Evolutionary conservation across 1,140 invertebrate species (phyloP), one percentile per base, ranked within the genome.

Genomic region (Lepidurus arcticus): DNA sequence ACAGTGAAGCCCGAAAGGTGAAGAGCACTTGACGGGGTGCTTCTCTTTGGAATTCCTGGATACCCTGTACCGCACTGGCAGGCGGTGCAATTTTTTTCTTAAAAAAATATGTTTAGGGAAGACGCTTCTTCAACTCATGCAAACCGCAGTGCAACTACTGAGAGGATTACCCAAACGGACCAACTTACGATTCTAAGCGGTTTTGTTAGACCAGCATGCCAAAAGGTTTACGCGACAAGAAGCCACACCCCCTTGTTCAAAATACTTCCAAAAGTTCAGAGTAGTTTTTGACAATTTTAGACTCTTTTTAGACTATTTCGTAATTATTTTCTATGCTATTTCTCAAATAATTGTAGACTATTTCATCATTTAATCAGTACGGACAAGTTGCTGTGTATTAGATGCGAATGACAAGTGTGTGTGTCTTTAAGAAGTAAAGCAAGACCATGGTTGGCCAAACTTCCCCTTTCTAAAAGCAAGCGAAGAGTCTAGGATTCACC

Each of bases 1-100:
- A 21, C 0, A n/a, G 16, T 65, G 53, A 65, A 65, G 53, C 53
- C 53, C 53, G 21, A 13, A 65, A 65, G 53, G 53, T 65, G 53
- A 65, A 65, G 53, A 65, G 53, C 53, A 65, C 53, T 65, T 65
- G 53, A 65, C 53, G n/a, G 53, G 53, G 53, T 65, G 53, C 53
- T 65, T 65, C 53, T 16, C 53, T 13, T 21, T 21, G 53, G 21
- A n/a, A 65, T 65, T 65, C 53, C 21, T 1, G 3, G 16, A 65
- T n/a, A n/a, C 1, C 53, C 13, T 10, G 53, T 65, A 13, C 7
- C 21, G 53, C 1, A 65, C 0, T 7, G 6, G 6, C 53, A 21
- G 53, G 53, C 13, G 13, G 1, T 7, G 53, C 7, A 65, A 13
- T 13, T 7, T 21, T 65, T 65, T 65, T 13, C n/a, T n/a, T n/a